Evolutionary conservation across 1,140 invertebrate genomes (phyloP).

Genomic region (Cyrtorhinus lividipennis): DNA sequence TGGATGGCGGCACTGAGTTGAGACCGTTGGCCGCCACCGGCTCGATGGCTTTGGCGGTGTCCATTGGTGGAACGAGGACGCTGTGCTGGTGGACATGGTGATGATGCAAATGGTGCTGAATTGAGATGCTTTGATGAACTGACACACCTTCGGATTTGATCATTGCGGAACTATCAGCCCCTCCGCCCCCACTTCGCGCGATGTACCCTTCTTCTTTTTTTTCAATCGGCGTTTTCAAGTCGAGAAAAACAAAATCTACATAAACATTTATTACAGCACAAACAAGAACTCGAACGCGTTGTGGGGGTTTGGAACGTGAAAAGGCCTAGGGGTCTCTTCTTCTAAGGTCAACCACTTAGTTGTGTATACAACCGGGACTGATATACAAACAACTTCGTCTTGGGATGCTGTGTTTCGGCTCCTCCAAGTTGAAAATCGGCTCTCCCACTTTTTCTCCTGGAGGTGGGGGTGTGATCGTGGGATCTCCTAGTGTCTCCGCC

Average conservation of each 20-base stretch:
- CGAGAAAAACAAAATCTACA: conserved; percentile 3
- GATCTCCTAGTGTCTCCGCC: too few relatives aligned
- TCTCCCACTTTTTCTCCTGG: too few relatives aligned
- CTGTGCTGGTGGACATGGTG: conserved; percentile 17
- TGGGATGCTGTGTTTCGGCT: too few relatives aligned
- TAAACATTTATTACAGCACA: conserved; percentile 7
- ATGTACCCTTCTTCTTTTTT: not conserved
- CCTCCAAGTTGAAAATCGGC: too few relatives aligned
- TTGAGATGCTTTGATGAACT: conserved; percentile 19
- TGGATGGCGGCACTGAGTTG: not conserved
- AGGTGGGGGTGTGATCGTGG: too few relatives aligned
- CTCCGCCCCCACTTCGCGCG: not conserved
- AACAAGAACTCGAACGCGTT: not conserved
- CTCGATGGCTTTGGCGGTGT: not conserved
- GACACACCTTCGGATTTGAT: conserved; percentile 17
- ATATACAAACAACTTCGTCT: not conserved
- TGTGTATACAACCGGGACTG: conserved; percentile 4
- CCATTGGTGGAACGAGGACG: not conserved
- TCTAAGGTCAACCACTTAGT: conserved; percentile 6
- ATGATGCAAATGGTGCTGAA: conserved; percentile 20
- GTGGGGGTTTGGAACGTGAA: not conserved
- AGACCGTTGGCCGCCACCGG: not conserved
- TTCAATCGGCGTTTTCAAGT: not conserved
- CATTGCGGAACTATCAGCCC: conserved; percentile 10
- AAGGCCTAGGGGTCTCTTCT: not conserved